Percentiles rank a stretch among this genome's conserved stretches.
phyloP scores from a whole-genome alignment of 2,888 invertebrate species.

The Schizotus pectinicornis region DNA sequence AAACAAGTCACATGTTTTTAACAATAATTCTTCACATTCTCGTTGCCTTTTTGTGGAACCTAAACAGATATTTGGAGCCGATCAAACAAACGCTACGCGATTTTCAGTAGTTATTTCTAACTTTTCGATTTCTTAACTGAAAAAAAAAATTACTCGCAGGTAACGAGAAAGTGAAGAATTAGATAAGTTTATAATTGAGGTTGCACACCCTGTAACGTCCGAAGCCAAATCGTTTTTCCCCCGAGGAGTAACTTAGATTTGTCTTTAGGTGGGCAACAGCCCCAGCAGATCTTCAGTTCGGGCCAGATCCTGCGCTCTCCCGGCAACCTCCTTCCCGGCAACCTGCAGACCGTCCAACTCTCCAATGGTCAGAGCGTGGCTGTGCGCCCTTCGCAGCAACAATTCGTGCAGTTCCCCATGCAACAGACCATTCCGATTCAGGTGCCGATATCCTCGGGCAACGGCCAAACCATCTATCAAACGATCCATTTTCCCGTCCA shows the following conservation, averaged over 20 bases:
- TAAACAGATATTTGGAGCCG: too few relatives aligned
- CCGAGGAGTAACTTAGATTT: background rate
- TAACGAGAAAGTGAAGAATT: too few relatives aligned
- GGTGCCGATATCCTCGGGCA: conserved; percentile 81
- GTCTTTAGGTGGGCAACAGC: conserved; percentile 58
- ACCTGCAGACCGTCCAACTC: conserved; percentile 76
- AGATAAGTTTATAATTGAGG: too few relatives aligned
- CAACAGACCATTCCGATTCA: conserved; percentile 88
- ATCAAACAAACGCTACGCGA: too few relatives aligned
- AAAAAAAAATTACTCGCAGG: too few relatives aligned
- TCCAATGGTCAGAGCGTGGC: conserved; percentile 75
- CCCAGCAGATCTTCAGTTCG: conserved; percentile 63
- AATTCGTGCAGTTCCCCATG: conserved; percentile 71
- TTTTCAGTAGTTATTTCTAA: too few relatives aligned
- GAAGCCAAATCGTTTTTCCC: background rate
- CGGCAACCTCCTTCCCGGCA: conserved; percentile 69
- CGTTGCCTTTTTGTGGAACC: too few relatives aligned
- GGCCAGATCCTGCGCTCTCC: conserved; percentile 82
- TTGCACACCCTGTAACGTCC: too few relatives aligned
- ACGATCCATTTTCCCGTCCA: conserved; percentile 94
- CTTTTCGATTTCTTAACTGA: too few relatives aligned
- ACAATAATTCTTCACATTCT: too few relatives aligned
- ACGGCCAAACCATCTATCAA: conserved; percentile 94
- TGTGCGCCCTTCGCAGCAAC: conserved; percentile 62
- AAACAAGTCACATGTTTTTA: too few relatives aligned